phyloP scores from a whole-genome alignment of 2,888 invertebrate genomes.

The Frankliniella intonsa region DNA sequence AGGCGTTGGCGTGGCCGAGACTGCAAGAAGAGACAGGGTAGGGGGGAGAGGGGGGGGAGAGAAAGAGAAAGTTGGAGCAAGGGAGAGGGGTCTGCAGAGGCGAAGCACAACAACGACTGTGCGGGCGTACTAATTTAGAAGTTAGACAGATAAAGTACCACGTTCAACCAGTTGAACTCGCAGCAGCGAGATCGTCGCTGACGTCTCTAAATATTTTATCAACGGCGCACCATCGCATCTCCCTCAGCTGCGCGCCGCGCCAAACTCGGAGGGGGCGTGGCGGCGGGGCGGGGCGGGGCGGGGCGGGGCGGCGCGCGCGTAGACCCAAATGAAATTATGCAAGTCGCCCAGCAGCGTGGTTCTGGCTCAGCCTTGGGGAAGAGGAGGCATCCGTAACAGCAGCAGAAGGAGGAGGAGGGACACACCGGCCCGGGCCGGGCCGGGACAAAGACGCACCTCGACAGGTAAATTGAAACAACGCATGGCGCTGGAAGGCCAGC shows the following conservation, averaged over 20 bases:
- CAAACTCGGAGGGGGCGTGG: not conserved
- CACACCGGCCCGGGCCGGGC: no score
- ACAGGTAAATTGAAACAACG: slow-evolving; percentile 17
- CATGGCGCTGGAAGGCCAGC: not conserved
- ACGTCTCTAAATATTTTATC: not conserved
- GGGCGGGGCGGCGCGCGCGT: not conserved
- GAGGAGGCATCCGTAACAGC: no score
- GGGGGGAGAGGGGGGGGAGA: no score
- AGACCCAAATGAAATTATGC: not conserved
- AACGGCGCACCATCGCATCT: not conserved
- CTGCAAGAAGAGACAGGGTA: no score
- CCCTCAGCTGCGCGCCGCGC: not conserved
- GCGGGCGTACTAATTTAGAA: not conserved
- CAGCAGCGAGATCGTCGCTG: not conserved
- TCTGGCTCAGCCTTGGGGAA: not conserved
- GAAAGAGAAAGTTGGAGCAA: no score
- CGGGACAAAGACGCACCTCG: not conserved
- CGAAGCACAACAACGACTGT: no score
- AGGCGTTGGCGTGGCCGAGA: not conserved
- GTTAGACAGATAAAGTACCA: slow-evolving; percentile 20
- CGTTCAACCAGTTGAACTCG: slow-evolving; percentile 8
- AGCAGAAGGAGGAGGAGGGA: no score
- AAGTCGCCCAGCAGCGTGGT: not conserved
- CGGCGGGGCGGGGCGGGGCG: not conserved
- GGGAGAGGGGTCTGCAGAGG: no score